Evolutionary conservation across 2,113 vertebrate species (phyloP), one percentile per base, ranked within the genome.

Genomic region (Platycercus adscitus): DNA sequence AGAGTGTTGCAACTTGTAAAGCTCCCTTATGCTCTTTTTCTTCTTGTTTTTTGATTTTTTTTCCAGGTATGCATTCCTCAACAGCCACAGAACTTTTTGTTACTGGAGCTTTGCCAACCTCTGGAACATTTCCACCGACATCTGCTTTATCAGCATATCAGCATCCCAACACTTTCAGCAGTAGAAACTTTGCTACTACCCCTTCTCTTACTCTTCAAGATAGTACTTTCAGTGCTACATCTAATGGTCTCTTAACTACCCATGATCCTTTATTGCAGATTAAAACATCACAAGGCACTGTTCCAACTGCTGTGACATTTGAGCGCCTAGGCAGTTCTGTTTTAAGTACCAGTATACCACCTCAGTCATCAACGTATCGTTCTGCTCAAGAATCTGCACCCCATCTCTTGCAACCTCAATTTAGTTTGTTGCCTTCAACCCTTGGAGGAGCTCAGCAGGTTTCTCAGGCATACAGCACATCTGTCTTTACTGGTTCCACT

Each of bases 311-410:
- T 73, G 94, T 99, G 98, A 97, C 99, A 8, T 99, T 99, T 92
- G 99, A 99, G 86, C 99, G 99, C 91, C 98, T 99, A 50, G 98
- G 99, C 94, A 96, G 97, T 86, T 98, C 99, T 60, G 96, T 98
- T 46, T 94, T 99, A 95, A 99, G 98, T 94, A 98, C 98, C 53
- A 97, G 98, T 68, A 93, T 99, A 41, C 99, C 99, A 68, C 98
- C 99, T 56, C 99, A 99, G 97, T 99, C 99, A 69, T 99, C 99
- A 89, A 99, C 99, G 5, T 99, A 99, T 71, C 99, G 99, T 71
- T 99, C 99, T 79, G 99, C 99, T 95, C 99, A 99, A 98, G 99
- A 99, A 89, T 99, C 99, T 31, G 99, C 99, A 29, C 99, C 99
- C 64, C 99, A 99, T 94, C 99, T 99, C 58, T 96, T 99, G 72